Base-by-base conservation (phyloP, 2,797 vertebrate species). In the Gastrophryne carolinensis region DNA sequence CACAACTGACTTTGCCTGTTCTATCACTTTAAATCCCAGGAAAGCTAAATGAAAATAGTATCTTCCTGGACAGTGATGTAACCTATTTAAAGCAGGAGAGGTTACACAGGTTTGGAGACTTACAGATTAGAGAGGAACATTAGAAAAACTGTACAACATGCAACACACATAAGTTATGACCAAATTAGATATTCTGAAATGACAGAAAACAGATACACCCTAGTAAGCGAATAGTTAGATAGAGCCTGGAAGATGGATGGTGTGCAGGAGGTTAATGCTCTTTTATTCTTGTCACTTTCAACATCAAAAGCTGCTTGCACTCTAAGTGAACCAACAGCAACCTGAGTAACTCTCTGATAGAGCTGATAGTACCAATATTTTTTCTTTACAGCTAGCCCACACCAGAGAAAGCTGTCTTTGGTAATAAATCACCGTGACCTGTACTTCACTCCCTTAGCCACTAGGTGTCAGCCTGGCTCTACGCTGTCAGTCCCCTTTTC, bases 81-180 rank as follows among this genome's bases (percentile, higher is more conserved):
- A 88, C 81, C 83, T 76, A 84, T 90, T 90, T 86, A 88, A 81
- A 84, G 37, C 81, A 86, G 82, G 83, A 83, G 84, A 80, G 75
- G 81, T 81, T 83, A 87, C 83, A 86, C 88, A 90, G 87, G 82
- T 83, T 82, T 75, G 80, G 83, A 84, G 86, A 84, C 85, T 89
- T 89, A 84, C 79, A 80, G 74, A 84, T 83, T 71, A 83, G 81
- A 79, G 81, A 78, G 84, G 84, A 87, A 85, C 86, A 82, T 80
- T 63, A 74, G 72, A 80, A 83, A 73, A 72, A 88, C 89, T 89
- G 91, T 92, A 89, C 82, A 89, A 84, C 71, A 84, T 90, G 87
- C 79, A 85, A 87, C 78, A 81, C 73, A 34, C 81, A 83, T 89
- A 87, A 89, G 86, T 89, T 90, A 89, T 88, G 87, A 87, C 86